phyloP scores from a whole-genome alignment of 2,888 invertebrate genomes.

The Hymenopus coronatus region DNA sequence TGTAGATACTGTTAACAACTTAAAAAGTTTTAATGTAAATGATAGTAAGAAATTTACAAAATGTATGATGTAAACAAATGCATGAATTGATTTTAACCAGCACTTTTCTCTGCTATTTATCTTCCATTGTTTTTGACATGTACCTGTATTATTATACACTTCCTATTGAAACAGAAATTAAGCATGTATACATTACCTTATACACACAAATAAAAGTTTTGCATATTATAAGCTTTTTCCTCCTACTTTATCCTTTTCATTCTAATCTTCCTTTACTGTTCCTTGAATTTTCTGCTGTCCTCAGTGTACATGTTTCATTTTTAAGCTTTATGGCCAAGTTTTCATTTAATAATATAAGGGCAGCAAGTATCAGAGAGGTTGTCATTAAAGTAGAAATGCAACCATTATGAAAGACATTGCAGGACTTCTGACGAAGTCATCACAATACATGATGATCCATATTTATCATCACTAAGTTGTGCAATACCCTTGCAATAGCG shows the following conservation, averaged over 20 bases:
- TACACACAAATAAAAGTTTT: background rate
- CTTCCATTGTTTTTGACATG: background rate
- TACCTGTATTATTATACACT: background rate
- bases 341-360: no score
- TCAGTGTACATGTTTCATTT: no score
- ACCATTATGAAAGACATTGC: no score
- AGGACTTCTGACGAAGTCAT: no score
- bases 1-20: background rate
- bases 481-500: no score
- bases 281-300: background rate
- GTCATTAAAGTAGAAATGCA: no score
- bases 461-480: no score
- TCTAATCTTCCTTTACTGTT: background rate
- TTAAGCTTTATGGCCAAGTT: no score
- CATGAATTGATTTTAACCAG: background rate
- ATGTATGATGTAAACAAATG: background rate
- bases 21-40: background rate
- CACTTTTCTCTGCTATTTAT: background rate
- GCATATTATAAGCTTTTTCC: background rate
- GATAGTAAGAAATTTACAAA: background rate
- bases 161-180: background rate
- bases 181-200: background rate
- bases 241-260: no score
- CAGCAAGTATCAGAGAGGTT: no score
- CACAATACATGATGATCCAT: no score